Conservation (phyloP, 2,797 vertebrate species). For the Megalops cyprinoides region DNA sequence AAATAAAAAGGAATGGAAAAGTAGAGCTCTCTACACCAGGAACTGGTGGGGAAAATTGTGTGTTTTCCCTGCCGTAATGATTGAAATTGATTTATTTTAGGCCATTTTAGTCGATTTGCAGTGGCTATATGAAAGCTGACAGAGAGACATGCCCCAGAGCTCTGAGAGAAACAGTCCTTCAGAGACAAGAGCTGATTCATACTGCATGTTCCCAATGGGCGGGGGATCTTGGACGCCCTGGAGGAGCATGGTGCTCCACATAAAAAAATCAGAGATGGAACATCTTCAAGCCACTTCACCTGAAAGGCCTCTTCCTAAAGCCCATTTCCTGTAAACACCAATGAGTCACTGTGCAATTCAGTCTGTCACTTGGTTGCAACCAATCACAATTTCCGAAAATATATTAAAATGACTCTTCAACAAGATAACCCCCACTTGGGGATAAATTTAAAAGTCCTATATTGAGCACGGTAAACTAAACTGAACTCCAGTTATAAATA, state of each 20-base stretch:
- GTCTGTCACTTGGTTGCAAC: constrained; percentile 10
- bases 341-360: background rate
- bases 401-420: constrained; percentile 15
- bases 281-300: constrained; percentile 5
- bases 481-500: constrained; percentile 17
- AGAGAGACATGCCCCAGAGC: background rate
- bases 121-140: constrained; percentile 1
- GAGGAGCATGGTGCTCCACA: background rate
- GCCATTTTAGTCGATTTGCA: background rate
- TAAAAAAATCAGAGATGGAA: background rate
- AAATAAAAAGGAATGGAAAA: too few species aligned
- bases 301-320: background rate
- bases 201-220: background rate
- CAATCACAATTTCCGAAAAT: constrained; percentile 6
- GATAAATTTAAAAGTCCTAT: background rate
- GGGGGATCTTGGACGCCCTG: background rate
- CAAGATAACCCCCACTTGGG: constrained; percentile 4
- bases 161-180: constrained; percentile 4
- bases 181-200: background rate
- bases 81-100: constrained; percentile 15
- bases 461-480: constrained; percentile 13
- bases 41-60: too few species aligned
- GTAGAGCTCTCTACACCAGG: too few species aligned
- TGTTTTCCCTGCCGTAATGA: background rate
- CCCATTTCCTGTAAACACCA: background rate